These are phyloP conservation scores for Acronicta aceris DNA, from an alignment of 2,888 invertebrate species.

Conservation along the genomic window DNA sequence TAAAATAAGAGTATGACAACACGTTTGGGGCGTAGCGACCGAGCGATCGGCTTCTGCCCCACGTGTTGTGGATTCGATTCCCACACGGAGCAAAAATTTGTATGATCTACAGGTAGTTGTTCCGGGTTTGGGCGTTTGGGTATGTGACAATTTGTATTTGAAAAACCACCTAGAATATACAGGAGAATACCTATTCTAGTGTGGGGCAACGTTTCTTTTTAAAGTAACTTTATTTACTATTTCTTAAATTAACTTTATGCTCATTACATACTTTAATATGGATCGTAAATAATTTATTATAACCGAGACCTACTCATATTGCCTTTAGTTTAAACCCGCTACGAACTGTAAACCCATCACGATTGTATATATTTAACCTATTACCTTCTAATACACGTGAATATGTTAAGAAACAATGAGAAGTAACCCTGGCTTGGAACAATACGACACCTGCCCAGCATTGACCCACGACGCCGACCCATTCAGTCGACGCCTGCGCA, in stretches of 20 bases:
- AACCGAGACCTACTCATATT: conserved; percentile 17
- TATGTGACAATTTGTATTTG: too few relatives aligned
- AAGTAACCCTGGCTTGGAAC: conserved; percentile 51
- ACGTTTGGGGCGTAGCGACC: too few relatives aligned
- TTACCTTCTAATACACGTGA: conserved; percentile 25
- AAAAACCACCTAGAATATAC: too few relatives aligned
- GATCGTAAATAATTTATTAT: conserved; percentile 28
- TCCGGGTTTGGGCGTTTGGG: too few relatives aligned
- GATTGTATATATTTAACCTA: conserved; percentile 36
- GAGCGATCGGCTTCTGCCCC: too few relatives aligned
- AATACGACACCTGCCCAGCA: conserved; percentile 64
- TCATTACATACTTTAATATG: conserved; percentile 20
- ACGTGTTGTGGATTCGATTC: too few relatives aligned
- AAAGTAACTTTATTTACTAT: too few relatives aligned
- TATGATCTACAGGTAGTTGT: too few relatives aligned
- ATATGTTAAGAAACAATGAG: conserved; percentile 38
- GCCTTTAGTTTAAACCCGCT: conserved; percentile 23
- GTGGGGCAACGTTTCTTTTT: too few relatives aligned
- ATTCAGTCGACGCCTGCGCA: conserved; percentile 54
- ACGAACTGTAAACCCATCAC: conserved; percentile 46
- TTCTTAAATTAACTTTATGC: conserved; percentile 17
- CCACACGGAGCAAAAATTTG: too few relatives aligned
- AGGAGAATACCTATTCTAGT: too few relatives aligned
- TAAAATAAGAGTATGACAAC: too few relatives aligned
- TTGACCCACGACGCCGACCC: conserved; percentile 49